Base-by-base conservation (phyloP, 2,113 vertebrate species). In the Choloepus hoffmanni region DNA sequence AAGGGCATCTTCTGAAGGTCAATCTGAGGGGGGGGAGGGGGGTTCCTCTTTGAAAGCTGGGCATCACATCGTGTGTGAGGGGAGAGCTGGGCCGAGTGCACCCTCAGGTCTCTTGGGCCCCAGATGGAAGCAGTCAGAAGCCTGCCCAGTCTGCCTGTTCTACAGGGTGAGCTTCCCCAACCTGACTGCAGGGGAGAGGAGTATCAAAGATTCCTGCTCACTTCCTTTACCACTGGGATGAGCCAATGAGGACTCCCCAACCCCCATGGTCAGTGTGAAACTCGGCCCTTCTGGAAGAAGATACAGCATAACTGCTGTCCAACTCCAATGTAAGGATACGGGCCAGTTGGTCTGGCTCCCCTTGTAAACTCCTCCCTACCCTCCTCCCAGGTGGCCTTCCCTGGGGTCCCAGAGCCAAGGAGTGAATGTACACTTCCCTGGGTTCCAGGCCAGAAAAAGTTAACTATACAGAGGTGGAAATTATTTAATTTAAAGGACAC, bases 1-100 rank as follows among this genome's bases (percentile, higher is more conserved):
- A 99, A 96, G 0, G 99, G 99, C 99, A 99, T 99, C 98, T 99
- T 99, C 98, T 99, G 99, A 53, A 99, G 99, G 98, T 99, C 99
- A 93, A 99, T 99, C 99, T 99, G 98, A 67, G 76, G 92, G 93
- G 18, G 97, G 43, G 43, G 97, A 76, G n/a, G 18, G 97, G 97
- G 50, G 95, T 74, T 83, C 40, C 33, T 0, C 8, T 94, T 74
- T 97, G 95, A 96, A 60, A 95, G 21, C 0, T 2, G 50, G 40
- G 76, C 33, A 85, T 18, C 2, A 36, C 1, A 26, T 12, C 6
- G n/a, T 1, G 4, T 18, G 16, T 0, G 5, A 68, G 0, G 3
- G 48, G 12, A 53, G 6, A 43, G 26, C 5, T 1, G 1, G 74
- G 40, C 11, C 0, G 0, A 11, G 7, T 6, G 4, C 21, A 77